Evolutionary conservation across 2,888 invertebrate species (phyloP).

Genomic region (Sphaerolaimus hirsutus): DNA sequence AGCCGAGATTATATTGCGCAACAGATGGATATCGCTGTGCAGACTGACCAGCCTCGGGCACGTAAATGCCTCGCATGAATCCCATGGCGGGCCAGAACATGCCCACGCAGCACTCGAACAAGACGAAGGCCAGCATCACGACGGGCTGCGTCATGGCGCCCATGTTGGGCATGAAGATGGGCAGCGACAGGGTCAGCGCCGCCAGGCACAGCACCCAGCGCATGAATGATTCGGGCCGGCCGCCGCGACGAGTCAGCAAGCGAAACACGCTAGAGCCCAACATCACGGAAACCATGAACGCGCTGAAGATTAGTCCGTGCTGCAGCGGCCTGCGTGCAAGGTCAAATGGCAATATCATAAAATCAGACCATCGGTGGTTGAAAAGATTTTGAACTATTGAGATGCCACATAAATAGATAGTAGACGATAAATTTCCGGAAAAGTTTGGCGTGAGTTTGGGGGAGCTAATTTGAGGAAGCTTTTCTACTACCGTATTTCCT

Average conservation of each 20-base stretch:
- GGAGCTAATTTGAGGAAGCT: no score
- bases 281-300: conserved; percentile 33
- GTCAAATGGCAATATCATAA: no score
- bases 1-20: neutral
- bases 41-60: conserved; percentile 29
- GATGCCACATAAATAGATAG: no score
- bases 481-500: no score
- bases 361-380: no score
- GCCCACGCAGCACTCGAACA: conserved; percentile 32
- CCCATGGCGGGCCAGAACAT: conserved; percentile 34
- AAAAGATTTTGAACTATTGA: no score
- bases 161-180: conserved; percentile 27
- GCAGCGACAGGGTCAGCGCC: conserved; percentile 26
- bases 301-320: conserved; percentile 33
- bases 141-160: conserved; percentile 8
- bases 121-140: conserved; percentile 29
- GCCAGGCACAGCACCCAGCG: conserved; percentile 24
- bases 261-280: conserved; percentile 32
- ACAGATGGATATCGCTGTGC: neutral
- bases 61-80: conserved; percentile 30
- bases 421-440: no score
- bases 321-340: no score
- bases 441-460: no score
- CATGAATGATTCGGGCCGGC: conserved; percentile 10
- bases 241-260: conserved; percentile 22